Base-by-base conservation (phyloP, 1,140 invertebrate species). In the Probaryconus sp. region DNA sequence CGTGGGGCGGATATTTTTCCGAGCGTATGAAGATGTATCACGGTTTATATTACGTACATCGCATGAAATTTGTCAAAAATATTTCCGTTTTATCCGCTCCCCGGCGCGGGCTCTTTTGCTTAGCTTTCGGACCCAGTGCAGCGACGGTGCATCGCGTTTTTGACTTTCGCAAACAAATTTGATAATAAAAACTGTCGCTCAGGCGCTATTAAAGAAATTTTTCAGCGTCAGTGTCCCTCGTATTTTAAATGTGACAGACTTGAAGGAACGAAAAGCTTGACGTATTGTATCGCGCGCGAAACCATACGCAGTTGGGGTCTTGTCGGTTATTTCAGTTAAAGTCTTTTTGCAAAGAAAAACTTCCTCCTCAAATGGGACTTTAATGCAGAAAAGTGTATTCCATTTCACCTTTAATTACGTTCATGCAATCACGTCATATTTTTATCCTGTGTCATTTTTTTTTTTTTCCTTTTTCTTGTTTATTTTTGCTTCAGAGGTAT, bases 201-300 rank as follows among this genome's bases (percentile, higher is more conserved):
- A 33, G 35, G 60, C 38, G 11, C 47, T 64, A 51, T 64, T 64
- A 64, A 64, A 64, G 60, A 20, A 51, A 64, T 64, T 64, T 64
- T 43, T 64, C 60, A 64, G 47, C 38, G 60, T 64, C 47, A 51
- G 60, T 64, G 47, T 63, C 58, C 45, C 43, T 47, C 43, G 43
- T 61, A 38, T 61, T 61, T 61, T 58, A 58, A 58, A 58, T 61
- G 56, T 48, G 56, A 61, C 42, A 48, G 56, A 3, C 56, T 48
- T 38, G 31, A 61, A 61, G 56, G 33, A 61, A 61, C 53, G 53
- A 45, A 58, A 58, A 58, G 40, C 53, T 35, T 45, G 38, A 45
- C 53, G 42, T 58, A 58, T 58, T 35, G 30, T 47, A 47, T 45
- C 11, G 28, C 37, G 42, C 13, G 11, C n/a, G 47, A 45, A 58